Evolutionary conservation across 2,113 vertebrate species (phyloP).

Genomic region (Mesembrinibis cayennensis): DNA sequence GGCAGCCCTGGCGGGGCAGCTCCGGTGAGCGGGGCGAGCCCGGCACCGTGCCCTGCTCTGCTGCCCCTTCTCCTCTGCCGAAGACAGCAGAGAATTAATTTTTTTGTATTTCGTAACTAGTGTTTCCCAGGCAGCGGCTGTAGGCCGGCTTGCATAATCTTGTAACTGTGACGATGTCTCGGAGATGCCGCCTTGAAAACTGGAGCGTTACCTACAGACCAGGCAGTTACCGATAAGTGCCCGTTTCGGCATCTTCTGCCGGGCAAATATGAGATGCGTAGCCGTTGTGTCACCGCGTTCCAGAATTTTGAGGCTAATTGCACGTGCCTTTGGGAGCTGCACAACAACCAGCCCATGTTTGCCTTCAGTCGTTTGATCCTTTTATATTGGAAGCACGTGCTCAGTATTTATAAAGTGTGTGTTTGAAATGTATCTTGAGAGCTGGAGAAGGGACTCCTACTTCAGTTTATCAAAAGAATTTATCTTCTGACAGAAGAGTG

Average conservation of each 20-base stretch:
- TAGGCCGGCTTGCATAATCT: background rate
- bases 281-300: fast-evolving
- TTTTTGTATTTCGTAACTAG: background rate
- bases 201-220: background rate
- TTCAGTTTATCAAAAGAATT: background rate
- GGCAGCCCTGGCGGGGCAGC: background rate
- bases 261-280: fast-evolving
- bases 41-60: background rate
- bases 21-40: background rate
- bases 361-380: background rate
- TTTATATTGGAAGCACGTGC: fast-evolving
- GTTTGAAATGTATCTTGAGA: background rate
- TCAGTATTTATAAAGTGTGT: fast-evolving
- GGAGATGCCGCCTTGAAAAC: background rate
- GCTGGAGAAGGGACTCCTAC: background rate
- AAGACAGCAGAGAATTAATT: background rate
- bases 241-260: background rate
- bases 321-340: fast-evolving
- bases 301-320: fast-evolving
- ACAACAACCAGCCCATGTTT: fast-evolving
- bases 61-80: background rate
- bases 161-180: background rate
- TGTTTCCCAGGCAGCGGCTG: background rate
- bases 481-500: fast-evolving
- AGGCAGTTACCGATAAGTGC: fast-evolving